These are phyloP conservation scores for Tenualosa ilisha DNA, from an alignment of 2,797 vertebrate genomes.

Conservation along the genomic window DNA sequence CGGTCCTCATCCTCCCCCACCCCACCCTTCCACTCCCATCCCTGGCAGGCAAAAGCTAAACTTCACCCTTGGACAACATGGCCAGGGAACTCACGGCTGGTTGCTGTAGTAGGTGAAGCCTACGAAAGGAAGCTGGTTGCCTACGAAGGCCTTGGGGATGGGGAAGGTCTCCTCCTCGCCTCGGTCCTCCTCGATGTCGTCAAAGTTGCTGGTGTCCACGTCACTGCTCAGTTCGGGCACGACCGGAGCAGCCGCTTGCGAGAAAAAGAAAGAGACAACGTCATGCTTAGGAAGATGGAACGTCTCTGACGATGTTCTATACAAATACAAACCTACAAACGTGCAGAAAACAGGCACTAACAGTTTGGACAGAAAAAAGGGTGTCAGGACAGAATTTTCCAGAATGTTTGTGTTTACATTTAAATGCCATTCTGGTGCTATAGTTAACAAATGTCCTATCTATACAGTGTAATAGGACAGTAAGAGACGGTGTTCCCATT, in stretches of 20 bases:
- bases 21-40: no score
- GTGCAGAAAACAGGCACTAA: neutral
- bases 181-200: constrained; percentile 96
- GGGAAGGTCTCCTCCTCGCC: constrained; percentile 99
- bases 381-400: neutral
- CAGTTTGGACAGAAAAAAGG: neutral
- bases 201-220: constrained; percentile 97
- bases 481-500: neutral
- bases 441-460: neutral
- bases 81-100: constrained; percentile 80
- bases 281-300: neutral
- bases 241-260: constrained; percentile 91
- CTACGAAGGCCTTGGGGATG: constrained; percentile 97
- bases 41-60: neutral
- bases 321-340: neutral
- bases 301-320: neutral
- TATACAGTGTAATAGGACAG: neutral
- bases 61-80: neutral
- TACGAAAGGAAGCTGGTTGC: constrained; percentile 97
- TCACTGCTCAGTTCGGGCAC: constrained; percentile 98
- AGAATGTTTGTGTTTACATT: neutral
- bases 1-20: neutral
- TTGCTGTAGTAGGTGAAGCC: constrained; percentile 98
- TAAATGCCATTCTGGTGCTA: neutral
- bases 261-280: neutral